These are phyloP conservation scores for Mayetiola destructor DNA, from an alignment of 2,888 invertebrate species.

Conservation along the genomic window DNA sequence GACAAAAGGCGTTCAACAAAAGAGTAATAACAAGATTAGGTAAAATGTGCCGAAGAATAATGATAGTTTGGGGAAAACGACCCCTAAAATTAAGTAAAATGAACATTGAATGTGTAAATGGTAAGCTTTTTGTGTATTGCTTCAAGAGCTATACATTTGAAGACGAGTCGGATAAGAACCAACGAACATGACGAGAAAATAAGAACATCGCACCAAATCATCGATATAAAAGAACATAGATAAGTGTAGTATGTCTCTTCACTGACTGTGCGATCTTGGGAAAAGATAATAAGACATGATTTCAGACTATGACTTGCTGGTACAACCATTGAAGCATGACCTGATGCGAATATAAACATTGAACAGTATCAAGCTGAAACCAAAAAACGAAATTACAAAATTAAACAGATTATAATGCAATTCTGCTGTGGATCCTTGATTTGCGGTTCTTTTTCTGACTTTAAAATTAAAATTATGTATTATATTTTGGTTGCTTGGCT, in stretches of 20 bases:
- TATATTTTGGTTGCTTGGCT: no score
- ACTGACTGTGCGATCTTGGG: not conserved
- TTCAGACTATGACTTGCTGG: not conserved
- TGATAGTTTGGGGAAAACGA: constrained; percentile 1
- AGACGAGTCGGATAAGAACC: not conserved
- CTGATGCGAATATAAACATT: constrained; percentile 2
- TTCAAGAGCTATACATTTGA: no score
- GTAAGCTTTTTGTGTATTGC: not conserved
- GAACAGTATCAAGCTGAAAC: not conserved
- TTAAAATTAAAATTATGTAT: no score
- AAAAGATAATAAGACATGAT: constrained; percentile 1
- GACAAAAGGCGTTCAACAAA: not conserved
- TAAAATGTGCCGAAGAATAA: constrained; percentile 1
- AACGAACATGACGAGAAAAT: not conserved
- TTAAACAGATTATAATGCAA: constrained; percentile 11
- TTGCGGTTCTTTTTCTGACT: not conserved
- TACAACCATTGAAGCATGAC: not conserved
- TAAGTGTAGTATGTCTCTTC: constrained; percentile 5
- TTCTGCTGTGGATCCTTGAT: not conserved
- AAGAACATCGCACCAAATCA: not conserved
- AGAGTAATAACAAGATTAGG: not conserved
- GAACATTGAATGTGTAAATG: constrained; percentile 9
- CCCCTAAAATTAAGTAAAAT: constrained; percentile 6
- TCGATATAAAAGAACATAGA: not conserved
- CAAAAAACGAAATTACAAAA: not conserved